Conservation (phyloP, 1,140 invertebrate species). For the Pseudachorutes palmiensis region DNA sequence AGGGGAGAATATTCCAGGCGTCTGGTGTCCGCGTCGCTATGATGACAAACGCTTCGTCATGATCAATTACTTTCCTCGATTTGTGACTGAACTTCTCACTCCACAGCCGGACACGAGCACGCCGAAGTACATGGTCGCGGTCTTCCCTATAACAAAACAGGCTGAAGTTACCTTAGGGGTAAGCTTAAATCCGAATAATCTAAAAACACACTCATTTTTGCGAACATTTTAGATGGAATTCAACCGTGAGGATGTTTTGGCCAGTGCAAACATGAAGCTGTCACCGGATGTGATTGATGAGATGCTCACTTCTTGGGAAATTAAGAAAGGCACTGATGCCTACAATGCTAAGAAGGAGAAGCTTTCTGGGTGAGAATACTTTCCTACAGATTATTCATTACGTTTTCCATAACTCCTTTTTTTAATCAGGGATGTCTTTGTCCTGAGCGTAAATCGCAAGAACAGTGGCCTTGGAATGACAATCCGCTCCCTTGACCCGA, state of each 20-base stretch:
- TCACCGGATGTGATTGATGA: neutral
- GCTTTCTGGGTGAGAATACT: neutral
- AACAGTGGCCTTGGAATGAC: neutral
- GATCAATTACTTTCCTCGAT: slow-evolving; percentile 34
- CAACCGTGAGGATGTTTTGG: neutral
- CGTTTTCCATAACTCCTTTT: neutral
- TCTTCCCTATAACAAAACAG: slow-evolving; percentile 22
- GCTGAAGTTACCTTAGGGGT: slow-evolving; percentile 21
- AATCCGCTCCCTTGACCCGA: neutral
- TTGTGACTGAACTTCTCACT: slow-evolving; percentile 35
- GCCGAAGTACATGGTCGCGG: slow-evolving; percentile 29
- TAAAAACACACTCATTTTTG: neutral
- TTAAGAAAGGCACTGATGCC: neutral
- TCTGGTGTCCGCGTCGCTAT: slow-evolving; percentile 35
- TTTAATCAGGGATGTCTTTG: neutral
- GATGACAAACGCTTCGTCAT: slow-evolving; percentile 34
- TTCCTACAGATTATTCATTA: neutral
- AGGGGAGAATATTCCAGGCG: slow-evolving; percentile 21
- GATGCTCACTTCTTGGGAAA: neutral
- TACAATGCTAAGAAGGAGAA: neutral
- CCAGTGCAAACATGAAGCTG: neutral
- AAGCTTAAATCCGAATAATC: neutral
- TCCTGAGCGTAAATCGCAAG: neutral
- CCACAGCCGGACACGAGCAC: slow-evolving; percentile 14
- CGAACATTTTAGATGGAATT: neutral